Conservation (phyloP, 2,113 vertebrate genomes). For the Aythya baeri region DNA sequence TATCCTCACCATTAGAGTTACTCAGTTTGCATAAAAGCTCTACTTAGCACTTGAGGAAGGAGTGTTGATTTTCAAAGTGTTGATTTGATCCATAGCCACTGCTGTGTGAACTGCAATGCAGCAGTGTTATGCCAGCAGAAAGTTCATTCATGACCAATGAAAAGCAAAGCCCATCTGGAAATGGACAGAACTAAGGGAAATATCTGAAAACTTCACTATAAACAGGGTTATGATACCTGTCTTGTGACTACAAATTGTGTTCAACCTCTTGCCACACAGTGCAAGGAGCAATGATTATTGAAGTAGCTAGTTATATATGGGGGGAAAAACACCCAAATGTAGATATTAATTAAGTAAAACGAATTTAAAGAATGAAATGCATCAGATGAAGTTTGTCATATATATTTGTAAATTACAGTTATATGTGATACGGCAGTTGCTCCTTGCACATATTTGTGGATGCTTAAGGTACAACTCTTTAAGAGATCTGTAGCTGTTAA, state of each 20-base stretch:
- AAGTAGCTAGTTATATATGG: not conserved
- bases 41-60: conserved; percentile 76
- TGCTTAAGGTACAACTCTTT: not conserved
- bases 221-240: not conserved
- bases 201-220: not conserved
- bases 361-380: not conserved
- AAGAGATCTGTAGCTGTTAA: not conserved
- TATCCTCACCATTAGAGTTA: conserved; percentile 75
- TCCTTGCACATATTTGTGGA: not conserved
- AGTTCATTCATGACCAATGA: not conserved
- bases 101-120: not conserved
- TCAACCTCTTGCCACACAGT: not conserved
- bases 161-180: not conserved
- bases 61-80: conserved; percentile 73
- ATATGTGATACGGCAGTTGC: not conserved
- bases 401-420: not conserved
- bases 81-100: conserved; percentile 41
- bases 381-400: not conserved
- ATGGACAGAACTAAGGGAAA: not conserved
- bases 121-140: not conserved
- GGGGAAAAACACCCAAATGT: fast-evolving
- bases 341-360: not conserved
- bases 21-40: conserved; percentile 76
- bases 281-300: not conserved
- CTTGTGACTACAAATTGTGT: not conserved